Evolutionary conservation across 2,113 vertebrate genomes (phyloP).

Genomic region (Daubentonia madagascariensis): DNA sequence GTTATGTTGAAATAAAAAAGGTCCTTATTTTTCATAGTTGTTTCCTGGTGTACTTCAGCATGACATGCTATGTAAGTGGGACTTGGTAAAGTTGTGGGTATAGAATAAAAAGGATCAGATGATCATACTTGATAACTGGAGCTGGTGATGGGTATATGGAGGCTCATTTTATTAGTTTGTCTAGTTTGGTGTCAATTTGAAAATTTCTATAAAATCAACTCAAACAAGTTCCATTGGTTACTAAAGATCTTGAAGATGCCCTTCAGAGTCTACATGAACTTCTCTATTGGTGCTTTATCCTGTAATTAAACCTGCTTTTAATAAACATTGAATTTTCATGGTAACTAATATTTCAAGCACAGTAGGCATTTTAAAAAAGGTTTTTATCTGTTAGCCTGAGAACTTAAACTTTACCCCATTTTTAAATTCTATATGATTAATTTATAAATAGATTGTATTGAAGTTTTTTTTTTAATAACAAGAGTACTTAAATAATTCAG

Average conservation of each 20-base stretch:
- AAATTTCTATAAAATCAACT: background rate
- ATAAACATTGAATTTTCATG: background rate
- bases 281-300: background rate
- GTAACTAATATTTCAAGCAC: background rate
- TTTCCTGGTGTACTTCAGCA: background rate
- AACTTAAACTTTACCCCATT: background rate
- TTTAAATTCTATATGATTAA: background rate
- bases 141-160: background rate
- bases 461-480: background rate
- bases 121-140: background rate
- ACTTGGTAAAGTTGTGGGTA: background rate
- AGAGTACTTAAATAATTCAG: background rate
- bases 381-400: background rate
- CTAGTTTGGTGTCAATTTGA: background rate
- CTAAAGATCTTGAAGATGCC: background rate
- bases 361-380: background rate
- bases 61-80: background rate
- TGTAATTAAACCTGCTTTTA: background rate
- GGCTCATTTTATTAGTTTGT: background rate
- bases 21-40: background rate
- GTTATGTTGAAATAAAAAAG: background rate
- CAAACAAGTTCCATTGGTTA: background rate
- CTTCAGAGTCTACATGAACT: background rate
- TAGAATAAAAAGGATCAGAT: background rate
- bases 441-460: background rate